phyloP scores from a whole-genome alignment of 64 coral and sea anemone genomes.

The Montipora sp. region DNA sequence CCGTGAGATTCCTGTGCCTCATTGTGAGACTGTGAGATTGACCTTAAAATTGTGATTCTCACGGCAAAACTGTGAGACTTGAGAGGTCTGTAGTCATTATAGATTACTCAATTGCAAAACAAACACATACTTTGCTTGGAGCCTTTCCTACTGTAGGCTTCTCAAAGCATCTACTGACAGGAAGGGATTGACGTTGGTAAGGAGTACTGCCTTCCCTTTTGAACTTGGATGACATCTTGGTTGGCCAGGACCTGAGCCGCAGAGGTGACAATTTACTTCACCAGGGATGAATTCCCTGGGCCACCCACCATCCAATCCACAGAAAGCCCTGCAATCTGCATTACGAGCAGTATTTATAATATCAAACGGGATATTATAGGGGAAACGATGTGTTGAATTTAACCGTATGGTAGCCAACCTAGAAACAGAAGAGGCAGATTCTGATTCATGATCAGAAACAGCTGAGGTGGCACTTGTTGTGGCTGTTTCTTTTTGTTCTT shows the following conservation, averaged over 20 bases:
- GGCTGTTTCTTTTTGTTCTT: not conserved
- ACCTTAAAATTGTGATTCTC: too few relatives aligned
- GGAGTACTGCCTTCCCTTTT: not conserved
- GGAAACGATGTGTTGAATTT: not conserved
- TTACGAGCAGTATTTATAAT: not conserved
- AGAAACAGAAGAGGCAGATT: not conserved
- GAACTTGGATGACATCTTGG: slow-evolving; percentile 1
- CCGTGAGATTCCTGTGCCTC: too few relatives aligned
- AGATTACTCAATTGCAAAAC: too few relatives aligned
- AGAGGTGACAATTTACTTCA: not conserved
- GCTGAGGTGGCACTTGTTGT: not conserved
- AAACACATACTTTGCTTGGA: slow-evolving; percentile 23
- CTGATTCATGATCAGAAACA: too few relatives aligned
- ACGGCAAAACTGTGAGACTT: too few relatives aligned
- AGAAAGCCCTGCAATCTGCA: not conserved
- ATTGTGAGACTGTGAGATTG: too few relatives aligned
- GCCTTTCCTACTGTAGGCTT: not conserved
- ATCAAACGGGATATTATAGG: not conserved
- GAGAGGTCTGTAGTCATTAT: too few relatives aligned
- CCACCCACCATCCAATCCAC: not conserved
- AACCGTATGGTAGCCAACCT: not conserved
- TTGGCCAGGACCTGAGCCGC: not conserved
- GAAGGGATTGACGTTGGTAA: slow-evolving; percentile 1
- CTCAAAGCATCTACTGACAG: slow-evolving; percentile 50
- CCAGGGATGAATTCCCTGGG: not conserved